Evolutionary conservation across 2,113 vertebrate genomes (phyloP).

Genomic region (Poeciliopsis turrubarensis): DNA sequence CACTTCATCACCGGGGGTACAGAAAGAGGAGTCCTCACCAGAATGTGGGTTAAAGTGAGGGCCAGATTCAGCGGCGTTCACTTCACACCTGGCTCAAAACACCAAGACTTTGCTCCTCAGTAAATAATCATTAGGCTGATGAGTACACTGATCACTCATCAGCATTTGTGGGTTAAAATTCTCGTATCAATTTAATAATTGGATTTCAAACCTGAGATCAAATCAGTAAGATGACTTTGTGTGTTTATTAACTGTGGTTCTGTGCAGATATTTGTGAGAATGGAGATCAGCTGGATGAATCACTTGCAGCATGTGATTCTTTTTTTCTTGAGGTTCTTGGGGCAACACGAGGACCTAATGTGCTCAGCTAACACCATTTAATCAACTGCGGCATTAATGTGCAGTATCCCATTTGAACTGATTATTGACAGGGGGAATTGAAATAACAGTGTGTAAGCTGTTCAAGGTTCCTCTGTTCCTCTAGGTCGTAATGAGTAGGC

Average conservation of each 20-base stretch:
- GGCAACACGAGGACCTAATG: conserved; percentile 13
- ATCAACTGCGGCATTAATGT: conserved; percentile 54
- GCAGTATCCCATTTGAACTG: conserved; percentile 53
- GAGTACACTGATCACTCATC: conserved; percentile 3
- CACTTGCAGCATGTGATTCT: conserved; percentile 11
- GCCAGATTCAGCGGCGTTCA: not conserved
- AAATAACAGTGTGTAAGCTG: conserved; percentile 60
- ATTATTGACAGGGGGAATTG: conserved; percentile 56
- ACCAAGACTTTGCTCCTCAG: not conserved
- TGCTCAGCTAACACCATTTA: conserved; percentile 41
- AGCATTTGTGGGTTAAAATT: not conserved
- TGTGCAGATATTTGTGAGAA: conserved; percentile 32
- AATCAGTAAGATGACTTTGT: not conserved
- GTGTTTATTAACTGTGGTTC: conserved; percentile 1
- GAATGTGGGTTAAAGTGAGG: not conserved
- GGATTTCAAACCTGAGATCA: conserved; percentile 8
- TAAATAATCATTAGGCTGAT: not conserved
- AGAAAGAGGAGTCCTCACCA: not conserved
- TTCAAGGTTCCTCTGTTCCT: conserved; percentile 45
- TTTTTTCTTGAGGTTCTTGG: conserved; percentile 43
- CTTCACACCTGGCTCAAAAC: not conserved
- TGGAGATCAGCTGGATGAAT: conserved; percentile 11
- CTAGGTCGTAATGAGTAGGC: conserved; percentile 61
- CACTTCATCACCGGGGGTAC: not conserved
- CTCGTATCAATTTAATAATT: not conserved